Conservation (phyloP, 2,888 invertebrate species). For the Leucozona laternaria region DNA sequence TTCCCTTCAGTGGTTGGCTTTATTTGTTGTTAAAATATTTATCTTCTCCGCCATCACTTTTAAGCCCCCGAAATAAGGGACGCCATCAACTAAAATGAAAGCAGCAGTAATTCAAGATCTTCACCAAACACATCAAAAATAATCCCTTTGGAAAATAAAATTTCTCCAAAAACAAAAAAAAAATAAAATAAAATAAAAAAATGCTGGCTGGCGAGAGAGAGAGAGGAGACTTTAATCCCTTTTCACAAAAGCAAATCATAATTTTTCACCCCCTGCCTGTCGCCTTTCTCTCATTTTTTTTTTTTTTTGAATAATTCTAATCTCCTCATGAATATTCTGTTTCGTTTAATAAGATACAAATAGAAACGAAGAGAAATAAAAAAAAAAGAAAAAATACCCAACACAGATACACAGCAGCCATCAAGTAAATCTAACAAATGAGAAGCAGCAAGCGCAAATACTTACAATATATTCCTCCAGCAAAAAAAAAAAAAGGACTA, state of each 20-base stretch:
- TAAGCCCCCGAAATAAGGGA: constrained; percentile 37
- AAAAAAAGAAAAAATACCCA: constrained; percentile 3
- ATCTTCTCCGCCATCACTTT: constrained; percentile 11
- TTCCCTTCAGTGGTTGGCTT: not conserved
- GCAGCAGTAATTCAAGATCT: constrained; percentile 72
- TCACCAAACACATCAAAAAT: constrained; percentile 70
- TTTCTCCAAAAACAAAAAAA: constrained; percentile 38
- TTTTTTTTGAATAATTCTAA: constrained; percentile 81
- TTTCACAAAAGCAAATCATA: constrained; percentile 81
- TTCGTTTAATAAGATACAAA: constrained; percentile 79
- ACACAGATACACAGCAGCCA: constrained; percentile 19
- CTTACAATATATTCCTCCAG: constrained; percentile 14
- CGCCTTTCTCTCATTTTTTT: constrained; percentile 3
- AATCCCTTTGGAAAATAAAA: constrained; percentile 74
- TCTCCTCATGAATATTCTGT: constrained; percentile 83
- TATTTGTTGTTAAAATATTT: not conserved
- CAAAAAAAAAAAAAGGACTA: constrained; percentile 40
- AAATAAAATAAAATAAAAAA: constrained; percentile 47
- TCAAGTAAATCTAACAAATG: constrained; percentile 54
- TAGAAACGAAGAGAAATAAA: constrained; percentile 31
- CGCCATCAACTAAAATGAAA: constrained; percentile 51
- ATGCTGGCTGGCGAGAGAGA: constrained; percentile 36
- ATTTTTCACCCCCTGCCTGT: constrained; percentile 73
- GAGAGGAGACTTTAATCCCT: constrained; percentile 81
- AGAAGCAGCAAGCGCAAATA: constrained; percentile 54